Base-by-base conservation (phyloP, 2,888 invertebrate species). In the Aleiodes alternator region DNA sequence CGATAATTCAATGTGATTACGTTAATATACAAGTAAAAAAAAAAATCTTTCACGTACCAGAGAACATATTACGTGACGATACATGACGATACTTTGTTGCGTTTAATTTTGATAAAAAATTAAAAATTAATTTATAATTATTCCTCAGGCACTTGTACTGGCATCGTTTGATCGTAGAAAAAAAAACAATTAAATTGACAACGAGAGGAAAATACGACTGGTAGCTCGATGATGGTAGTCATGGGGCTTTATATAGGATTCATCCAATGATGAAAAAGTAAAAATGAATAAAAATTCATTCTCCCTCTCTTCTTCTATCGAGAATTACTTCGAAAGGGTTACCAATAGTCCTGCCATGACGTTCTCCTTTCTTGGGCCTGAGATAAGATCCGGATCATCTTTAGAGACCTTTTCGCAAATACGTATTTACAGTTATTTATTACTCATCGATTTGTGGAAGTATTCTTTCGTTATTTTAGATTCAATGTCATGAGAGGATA, bases 1-100 rank as follows among this genome's bases (percentile, higher is more conserved):
- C 43, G 43, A 64, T 64, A 64, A 64, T 43, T 64, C 48, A 64
- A 64, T 64, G 64, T 12, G 64, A 64, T 64, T 64, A 16, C 64
- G 48, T 48, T 64, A 64, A 64, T 48, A 16, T 48, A 55, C 29
- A 72, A 64, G 11, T 12, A 38, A 55, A 12, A 14, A n/a, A 29
- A 31, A 53, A 64, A 64, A 34, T 51, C 57, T 23, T 43, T 66
- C 69, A 78, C 78, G 75, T 80, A 81, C 79, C 81, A 81, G 76
- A 69, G 76, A 76, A 73, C 70, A 75, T 70, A 72, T 76, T 59
- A 74, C 73, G 73, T 72, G 76, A 75, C 68, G 76, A 75, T 80
- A 75, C 80, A 80, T 80, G 55, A 73, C 72, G 48, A 59, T 23
- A 23, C 34, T n/a, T 55, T 55, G 23, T 23, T 12, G 14, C 61